Evolutionary conservation across 2,888 invertebrate genomes (phyloP), one percentile per base, ranked within the genome.

Genomic region (Phyto melanocephala): DNA sequence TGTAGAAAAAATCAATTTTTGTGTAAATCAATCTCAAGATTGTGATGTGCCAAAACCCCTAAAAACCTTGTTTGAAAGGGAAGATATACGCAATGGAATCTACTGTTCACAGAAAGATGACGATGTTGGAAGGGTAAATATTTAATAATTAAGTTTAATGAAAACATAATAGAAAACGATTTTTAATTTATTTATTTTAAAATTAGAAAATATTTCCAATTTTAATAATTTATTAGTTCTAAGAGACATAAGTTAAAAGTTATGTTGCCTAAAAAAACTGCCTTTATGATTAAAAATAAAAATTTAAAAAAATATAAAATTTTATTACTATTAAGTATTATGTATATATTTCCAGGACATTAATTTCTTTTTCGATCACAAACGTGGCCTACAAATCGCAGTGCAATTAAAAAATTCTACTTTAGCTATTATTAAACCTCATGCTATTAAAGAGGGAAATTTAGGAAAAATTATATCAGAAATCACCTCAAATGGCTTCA

Each of bases 401-500:
- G 86, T 94, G 0, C 92, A 92, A 1, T 89, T 95, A 5, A 92
- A 93, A 37, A 94, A 95, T 87, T 94, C 95, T 84, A 96, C 96
- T 0, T 93, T 96, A 72, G 96, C 96, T 87, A 92, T 98, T 68
- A 94, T 98, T 56, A 98, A 98, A 90, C 98, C 98, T 0, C 98
- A 98, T 90, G 95, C 96, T 11, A 92, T 98, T 5, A 93, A 95
- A 84, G 95, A 95, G 88, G 95, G 95, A 0, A 87, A 94, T 84
- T 88, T 93, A 54, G 97, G 97, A 0, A 91, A 93, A 70, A 95
- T 97, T 1, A 91, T 98, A 20, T 92, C 93, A 70, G 93, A 93
- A 35, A 96, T 98, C 60, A 93, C 93, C 79, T 94, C 95, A n/a
- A 94, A 94, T 72, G 95, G 95, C 1, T 98, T 96, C 87, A 92